Conservation (phyloP, 2,888 invertebrate species). For the Odiellus spinosus region DNA sequence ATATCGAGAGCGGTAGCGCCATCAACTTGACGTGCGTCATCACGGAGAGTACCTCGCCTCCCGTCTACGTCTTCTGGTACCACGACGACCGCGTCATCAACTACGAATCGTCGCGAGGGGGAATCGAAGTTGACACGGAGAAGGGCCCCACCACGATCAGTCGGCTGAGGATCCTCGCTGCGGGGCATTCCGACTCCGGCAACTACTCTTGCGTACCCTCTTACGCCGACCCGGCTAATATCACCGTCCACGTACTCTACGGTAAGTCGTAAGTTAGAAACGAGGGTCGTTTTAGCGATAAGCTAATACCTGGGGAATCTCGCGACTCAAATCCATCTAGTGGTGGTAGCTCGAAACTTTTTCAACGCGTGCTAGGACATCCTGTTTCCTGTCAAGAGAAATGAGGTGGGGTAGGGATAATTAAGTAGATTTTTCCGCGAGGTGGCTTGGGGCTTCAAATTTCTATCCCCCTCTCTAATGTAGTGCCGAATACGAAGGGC, state of each 20-base stretch:
- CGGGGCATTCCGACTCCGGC: constrained; percentile 61
- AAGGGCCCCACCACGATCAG: constrained; percentile 12
- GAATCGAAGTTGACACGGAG: constrained; percentile 59
- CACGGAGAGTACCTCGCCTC: constrained; percentile 53
- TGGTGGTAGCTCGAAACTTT: too few species aligned
- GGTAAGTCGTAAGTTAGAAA: too few species aligned
- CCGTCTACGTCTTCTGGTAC: constrained; percentile 71
- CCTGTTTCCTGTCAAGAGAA: too few species aligned
- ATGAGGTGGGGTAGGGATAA: too few species aligned
- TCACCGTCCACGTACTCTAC: constrained; percentile 77
- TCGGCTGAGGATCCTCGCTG: constrained; percentile 23
- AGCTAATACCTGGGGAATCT: too few species aligned
- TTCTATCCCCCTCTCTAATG: too few species aligned
- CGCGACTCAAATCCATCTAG: too few species aligned
- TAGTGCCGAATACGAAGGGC: too few species aligned
- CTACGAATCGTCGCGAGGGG: constrained; percentile 57
- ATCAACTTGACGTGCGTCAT: constrained; percentile 58
- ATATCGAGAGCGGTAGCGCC: constrained; percentile 13
- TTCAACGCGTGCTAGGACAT: too few species aligned
- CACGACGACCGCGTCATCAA: constrained; percentile 83
- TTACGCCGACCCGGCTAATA: constrained; percentile 64
- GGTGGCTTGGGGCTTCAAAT: too few species aligned
- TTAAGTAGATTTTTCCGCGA: too few species aligned
- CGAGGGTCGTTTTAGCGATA: too few species aligned
- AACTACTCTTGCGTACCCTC: constrained; percentile 82